Conservation (phyloP, 2,797 vertebrate genomes). For the Pogonophryne albipinna region DNA sequence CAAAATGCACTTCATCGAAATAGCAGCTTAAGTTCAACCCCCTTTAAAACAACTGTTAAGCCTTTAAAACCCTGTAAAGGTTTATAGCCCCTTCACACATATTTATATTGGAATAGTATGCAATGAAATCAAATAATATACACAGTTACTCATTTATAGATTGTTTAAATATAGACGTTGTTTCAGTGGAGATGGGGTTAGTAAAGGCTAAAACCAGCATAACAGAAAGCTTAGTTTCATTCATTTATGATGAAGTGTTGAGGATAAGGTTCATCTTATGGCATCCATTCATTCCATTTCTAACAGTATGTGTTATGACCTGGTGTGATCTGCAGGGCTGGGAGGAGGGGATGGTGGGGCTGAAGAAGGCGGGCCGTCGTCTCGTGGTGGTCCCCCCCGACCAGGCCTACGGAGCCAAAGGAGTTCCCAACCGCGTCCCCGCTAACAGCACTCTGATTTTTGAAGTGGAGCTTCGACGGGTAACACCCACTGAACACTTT, state of each 20-base stretch:
- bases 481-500: slow-evolving; percentile 59
- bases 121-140: too few relatives aligned
- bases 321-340: slow-evolving; percentile 86
- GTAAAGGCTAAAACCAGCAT: too few relatives aligned
- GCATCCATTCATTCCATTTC: too few relatives aligned
- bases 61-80: too few relatives aligned
- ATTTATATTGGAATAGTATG: too few relatives aligned
- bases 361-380: slow-evolving; percentile 91
- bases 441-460: slow-evolving; percentile 90
- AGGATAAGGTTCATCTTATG: not conserved
- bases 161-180: too few relatives aligned
- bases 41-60: too few relatives aligned
- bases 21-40: not conserved
- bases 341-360: slow-evolving; percentile 95
- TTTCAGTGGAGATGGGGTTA: too few relatives aligned
- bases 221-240: too few relatives aligned
- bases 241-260: too few relatives aligned
- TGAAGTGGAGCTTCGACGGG: slow-evolving; percentile 91
- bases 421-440: slow-evolving; percentile 87
- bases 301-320: not conserved
- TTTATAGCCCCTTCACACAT: too few relatives aligned
- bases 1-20: not conserved
- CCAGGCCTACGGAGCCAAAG: slow-evolving; percentile 89
- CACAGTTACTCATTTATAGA: too few relatives aligned
- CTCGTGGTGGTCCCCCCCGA: slow-evolving; percentile 89